Percentiles rank a stretch among this genome's conserved stretches.
Conservation (phyloP, 1,140 invertebrate genomes). For the Batillaria attramentaria region DNA sequence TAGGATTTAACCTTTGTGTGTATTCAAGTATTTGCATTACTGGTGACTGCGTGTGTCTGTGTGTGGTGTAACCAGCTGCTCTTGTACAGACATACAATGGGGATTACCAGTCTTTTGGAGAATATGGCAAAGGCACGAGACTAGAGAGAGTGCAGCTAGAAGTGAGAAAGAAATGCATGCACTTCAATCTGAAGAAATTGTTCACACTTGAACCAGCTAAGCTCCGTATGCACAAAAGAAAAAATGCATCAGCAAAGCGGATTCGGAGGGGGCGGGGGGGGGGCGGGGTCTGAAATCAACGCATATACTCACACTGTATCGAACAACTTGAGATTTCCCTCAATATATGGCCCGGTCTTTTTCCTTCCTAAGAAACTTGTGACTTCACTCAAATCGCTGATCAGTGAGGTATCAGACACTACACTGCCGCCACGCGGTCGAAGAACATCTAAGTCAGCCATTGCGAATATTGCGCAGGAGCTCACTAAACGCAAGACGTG, state of each 20-base stretch:
- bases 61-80: too few relatives aligned
- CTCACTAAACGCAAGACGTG: too few relatives aligned
- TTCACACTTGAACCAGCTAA: not conserved
- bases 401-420: not conserved
- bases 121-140: not conserved
- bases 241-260: not conserved
- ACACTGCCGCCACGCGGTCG: too few relatives aligned
- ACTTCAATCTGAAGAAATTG: not conserved
- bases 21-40: too few relatives aligned
- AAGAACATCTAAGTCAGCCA: too few relatives aligned
- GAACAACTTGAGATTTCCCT: constrained; percentile 56
- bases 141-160: not conserved
- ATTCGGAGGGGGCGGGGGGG: not conserved
- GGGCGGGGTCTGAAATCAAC: not conserved
- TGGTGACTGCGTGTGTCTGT: too few relatives aligned
- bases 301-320: constrained; percentile 54
- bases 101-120: too few relatives aligned
- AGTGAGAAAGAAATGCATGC: not conserved
- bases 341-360: constrained; percentile 54
- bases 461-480: too few relatives aligned
- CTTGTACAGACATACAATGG: too few relatives aligned
- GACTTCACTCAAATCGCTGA: not conserved
- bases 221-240: not conserved
- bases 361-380: constrained; percentile 17
- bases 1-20: too few relatives aligned